phyloP scores from a whole-genome alignment of 1,140 invertebrate genomes.

The Drosophila saltans region DNA sequence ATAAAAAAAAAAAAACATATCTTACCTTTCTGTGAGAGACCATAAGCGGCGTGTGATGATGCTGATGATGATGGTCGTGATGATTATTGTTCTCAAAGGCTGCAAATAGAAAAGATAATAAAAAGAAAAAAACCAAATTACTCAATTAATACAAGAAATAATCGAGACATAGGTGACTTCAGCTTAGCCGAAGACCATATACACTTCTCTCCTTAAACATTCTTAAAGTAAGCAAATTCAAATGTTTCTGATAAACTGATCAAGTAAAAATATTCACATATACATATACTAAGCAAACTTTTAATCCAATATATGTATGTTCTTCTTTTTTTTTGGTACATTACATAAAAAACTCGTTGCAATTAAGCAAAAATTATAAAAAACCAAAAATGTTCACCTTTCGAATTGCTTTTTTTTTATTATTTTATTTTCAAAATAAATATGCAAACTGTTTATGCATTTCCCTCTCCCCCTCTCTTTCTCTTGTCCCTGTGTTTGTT shows the following conservation, averaged over 20 bases:
- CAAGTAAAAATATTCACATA: no score
- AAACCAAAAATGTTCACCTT: slow-evolving; percentile 66
- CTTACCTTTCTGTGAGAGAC: slow-evolving; percentile 71
- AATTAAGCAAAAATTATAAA: slow-evolving; percentile 53
- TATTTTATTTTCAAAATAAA: slow-evolving; percentile 57
- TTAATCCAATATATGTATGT: no score
- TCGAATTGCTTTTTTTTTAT: slow-evolving; percentile 61
- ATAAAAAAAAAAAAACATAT: slow-evolving; percentile 58
- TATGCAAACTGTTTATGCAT: slow-evolving; percentile 54
- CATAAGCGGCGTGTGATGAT: slow-evolving; percentile 54
- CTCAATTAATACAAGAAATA: slow-evolving; percentile 23
- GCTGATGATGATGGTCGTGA: slow-evolving; percentile 20
- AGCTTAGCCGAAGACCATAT: neutral
- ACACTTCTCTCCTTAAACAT: neutral
- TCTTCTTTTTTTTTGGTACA: neutral
- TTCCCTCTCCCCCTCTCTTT: slow-evolving; percentile 10
- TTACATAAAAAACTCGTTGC: slow-evolving; percentile 53
- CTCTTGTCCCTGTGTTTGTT: slow-evolving; percentile 32
- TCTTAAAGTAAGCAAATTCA: no score
- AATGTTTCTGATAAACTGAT: no score
- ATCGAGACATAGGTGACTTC: neutral
- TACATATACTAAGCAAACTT: no score
- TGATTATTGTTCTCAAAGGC: slow-evolving; percentile 71
- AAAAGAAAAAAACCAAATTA: slow-evolving; percentile 33
- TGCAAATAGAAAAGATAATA: slow-evolving; percentile 45